Evolutionary conservation across 1,140 invertebrate species (phyloP), one percentile per base, ranked within the genome.

Genomic region (Atta colombica): DNA sequence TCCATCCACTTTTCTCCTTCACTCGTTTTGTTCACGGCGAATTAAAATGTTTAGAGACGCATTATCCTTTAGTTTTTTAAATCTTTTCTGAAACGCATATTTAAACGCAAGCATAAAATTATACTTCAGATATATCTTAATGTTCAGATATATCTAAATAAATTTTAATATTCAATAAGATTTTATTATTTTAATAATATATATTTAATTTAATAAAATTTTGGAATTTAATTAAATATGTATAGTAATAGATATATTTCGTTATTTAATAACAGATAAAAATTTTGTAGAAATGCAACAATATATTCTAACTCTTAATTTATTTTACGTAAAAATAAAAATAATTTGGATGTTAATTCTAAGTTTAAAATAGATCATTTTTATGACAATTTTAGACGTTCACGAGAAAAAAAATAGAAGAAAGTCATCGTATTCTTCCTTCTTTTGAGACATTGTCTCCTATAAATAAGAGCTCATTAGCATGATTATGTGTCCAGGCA

Each of bases 401-500:
- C 4, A 18, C 6, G 10, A 25, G 10, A 31, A 66, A 66, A 28
- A 10, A 12, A 55, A 14, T 1, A 53, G 51, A 68, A 45, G 31
- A 68, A 14, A 18, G 18, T 49, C 6, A 0, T 63, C 39, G 8
- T 25, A n/a, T 77, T 85, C 72, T 65, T 65, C 25, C 18, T 78
- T 18, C 28, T 77, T 88, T 89, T 51, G 8, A 75, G 53, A 75
- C 53, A 63, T 71, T 72, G 72, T 71, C 80, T 63, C 53, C 88
- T 85, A 88, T 88, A 89, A 88, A 89, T 85, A 88, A 53, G 71
- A 77, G 31, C 31, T 78, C 45, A 45, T 89, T 88, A 89, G 87
- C 88, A 89, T 89, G 85, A 88, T 89, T 89, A 88, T 82, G 77
- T 68, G 86, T 68, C 86, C 77, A 71, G 25, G 28, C 86, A 78